Base-by-base conservation (phyloP, 2,113 vertebrate species). In the Tragelaphus imberbis region DNA sequence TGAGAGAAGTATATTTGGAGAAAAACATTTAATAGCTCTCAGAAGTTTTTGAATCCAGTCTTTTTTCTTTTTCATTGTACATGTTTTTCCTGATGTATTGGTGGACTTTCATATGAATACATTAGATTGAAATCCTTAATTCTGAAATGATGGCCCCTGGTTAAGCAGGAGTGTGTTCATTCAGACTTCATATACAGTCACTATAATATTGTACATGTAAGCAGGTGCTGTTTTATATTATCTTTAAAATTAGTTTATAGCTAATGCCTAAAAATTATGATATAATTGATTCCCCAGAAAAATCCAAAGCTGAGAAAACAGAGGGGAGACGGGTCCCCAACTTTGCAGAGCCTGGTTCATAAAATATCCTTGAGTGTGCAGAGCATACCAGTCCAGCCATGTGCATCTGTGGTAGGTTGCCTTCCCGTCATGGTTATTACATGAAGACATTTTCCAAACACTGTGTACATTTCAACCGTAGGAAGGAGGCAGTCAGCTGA, bases 181-280 rank as follows among this genome's bases (percentile, higher is more conserved):
- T 98, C 96, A 97, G 97, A 92, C 90, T 82, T 33, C 27, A 28
- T 80, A 15, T 49, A 27, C 65, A 96, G 88, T 94, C 97, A 53
- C 90, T 97, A 25, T 96, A 95, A 92, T 96, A 92, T 75, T 96
- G 90, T 94, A 90, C 58, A 56, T 95, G 30, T 85, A 93, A 87
- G 96, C 94, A 71, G 36, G 2, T 55, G 55, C 44, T 13, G 6
- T 96, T 93, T 95, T 63, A 33, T 89, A 40, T 96, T 90, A 58
- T 96, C 63, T n/a, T 98, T 97, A 97, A 94, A 94, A 23, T 97
- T 96, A 97, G 47, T 96, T 98, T 97, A 94, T 98, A 97, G 86
- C 96, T 97, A 91, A 95, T 97, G 90, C 92, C 90, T 90, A 79
- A 89, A 79, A 85, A 91, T 95, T 88, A 81, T 97, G 94, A 97